phyloP scores from a whole-genome alignment of 1,140 invertebrate genomes.

The Lethrus apterus region DNA sequence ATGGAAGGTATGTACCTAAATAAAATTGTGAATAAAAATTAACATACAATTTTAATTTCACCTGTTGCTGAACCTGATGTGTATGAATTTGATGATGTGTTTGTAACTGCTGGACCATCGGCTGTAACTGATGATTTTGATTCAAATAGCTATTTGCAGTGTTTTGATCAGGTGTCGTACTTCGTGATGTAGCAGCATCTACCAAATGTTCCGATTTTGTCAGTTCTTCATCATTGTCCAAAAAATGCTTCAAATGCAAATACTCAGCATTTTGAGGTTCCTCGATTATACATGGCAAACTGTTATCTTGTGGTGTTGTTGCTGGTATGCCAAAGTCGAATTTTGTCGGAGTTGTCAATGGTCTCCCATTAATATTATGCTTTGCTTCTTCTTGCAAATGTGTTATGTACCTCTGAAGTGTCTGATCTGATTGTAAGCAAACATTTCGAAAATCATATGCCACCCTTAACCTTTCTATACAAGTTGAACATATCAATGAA shows the following conservation, averaged over 20 bases:
- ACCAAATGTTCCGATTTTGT: slow-evolving; percentile 22
- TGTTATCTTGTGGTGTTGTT: slow-evolving; percentile 17
- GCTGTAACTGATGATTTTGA: background rate
- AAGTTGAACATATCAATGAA: slow-evolving; percentile 31
- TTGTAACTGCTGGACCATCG: background rate
- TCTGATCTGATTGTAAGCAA: slow-evolving; percentile 32
- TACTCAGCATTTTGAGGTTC: slow-evolving; percentile 32
- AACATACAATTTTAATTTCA: slow-evolving; percentile 1
- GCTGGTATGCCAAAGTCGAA: slow-evolving; percentile 23
- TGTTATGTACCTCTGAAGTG: slow-evolving; percentile 28
- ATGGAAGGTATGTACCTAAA: no score
- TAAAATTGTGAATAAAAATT: no score
- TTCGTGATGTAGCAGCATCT: slow-evolving; percentile 18
- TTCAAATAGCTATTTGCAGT: slow-evolving; percentile 1
- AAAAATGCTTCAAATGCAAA: slow-evolving; percentile 37
- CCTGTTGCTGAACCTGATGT: background rate
- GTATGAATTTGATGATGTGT: slow-evolving; percentile 3
- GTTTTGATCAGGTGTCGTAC: slow-evolving; percentile 16
- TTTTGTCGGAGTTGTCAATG: slow-evolving; percentile 24
- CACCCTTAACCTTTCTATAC: slow-evolving; percentile 30
- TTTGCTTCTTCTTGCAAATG: slow-evolving; percentile 21
- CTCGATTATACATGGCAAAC: slow-evolving; percentile 21
- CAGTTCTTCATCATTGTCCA: slow-evolving; percentile 31
- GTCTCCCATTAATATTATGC: slow-evolving; percentile 8
- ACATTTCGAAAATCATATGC: slow-evolving; percentile 32